Conservation (phyloP, 2,888 invertebrate genomes). For the Rhagophthalmus giganteus region DNA sequence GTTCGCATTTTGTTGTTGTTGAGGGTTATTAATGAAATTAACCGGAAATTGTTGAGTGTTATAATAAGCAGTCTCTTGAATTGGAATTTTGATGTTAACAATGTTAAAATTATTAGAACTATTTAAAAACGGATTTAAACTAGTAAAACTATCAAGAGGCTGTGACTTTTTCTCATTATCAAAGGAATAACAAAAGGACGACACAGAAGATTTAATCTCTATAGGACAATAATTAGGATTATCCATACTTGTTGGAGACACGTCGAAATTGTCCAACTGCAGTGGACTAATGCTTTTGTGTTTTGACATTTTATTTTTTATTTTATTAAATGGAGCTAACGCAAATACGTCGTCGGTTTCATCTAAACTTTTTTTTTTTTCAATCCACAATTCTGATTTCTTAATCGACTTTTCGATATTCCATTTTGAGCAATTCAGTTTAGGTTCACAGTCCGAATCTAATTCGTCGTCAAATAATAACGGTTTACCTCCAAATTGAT, state of each 20-base stretch:
- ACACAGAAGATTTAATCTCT: neutral
- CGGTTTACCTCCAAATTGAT: slow-evolving; percentile 76
- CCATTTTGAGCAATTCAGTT: slow-evolving; percentile 43
- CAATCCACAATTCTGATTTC: slow-evolving; percentile 46
- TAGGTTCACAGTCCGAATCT: slow-evolving; percentile 63
- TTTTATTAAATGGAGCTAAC: slow-evolving; percentile 65
- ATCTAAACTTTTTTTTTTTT: slow-evolving; percentile 51
- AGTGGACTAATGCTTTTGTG: slow-evolving; percentile 2
- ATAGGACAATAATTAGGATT: slow-evolving; percentile 24
- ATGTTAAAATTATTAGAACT: slow-evolving; percentile 45
- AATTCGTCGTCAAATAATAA: slow-evolving; percentile 76
- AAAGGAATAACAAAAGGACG: neutral
- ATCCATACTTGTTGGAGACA: slow-evolving; percentile 10
- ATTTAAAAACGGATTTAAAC: slow-evolving; percentile 48
- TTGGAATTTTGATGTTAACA: slow-evolving; percentile 41
- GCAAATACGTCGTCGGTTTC: slow-evolving; percentile 68
- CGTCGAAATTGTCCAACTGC: slow-evolving; percentile 3
- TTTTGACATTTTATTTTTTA: slow-evolving; percentile 23
- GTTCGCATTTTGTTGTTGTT: slow-evolving; percentile 1
- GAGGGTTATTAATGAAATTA: slow-evolving; percentile 13
- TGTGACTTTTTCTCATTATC: no score
- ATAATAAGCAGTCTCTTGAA: slow-evolving; percentile 23
- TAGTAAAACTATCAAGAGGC: slow-evolving; percentile 9
- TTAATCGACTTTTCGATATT: slow-evolving; percentile 37
- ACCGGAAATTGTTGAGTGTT: slow-evolving; percentile 14